Evolutionary conservation across 2,113 vertebrate genomes (phyloP), one percentile per base, ranked within the genome.

Genomic region (Neotoma lepida): DNA sequence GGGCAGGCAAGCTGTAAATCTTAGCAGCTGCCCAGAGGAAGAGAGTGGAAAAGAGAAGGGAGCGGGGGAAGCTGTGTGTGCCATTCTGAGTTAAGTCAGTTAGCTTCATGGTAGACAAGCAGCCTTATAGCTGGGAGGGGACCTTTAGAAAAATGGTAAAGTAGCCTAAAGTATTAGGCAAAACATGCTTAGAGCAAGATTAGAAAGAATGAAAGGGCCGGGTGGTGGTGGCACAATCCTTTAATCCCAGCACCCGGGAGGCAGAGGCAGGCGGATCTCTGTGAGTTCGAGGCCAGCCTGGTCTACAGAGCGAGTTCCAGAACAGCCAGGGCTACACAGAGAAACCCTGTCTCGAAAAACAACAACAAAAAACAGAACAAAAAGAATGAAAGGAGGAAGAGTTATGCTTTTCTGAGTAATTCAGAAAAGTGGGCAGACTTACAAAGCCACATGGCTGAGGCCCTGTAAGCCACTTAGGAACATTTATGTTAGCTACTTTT

Each of bases 401-500:
- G 30, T 10, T 66, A 33, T 66, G 64, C 28, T 33, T 66, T 66
- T 33, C 30, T 14, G 30, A 66, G 64, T 66, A 66, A 33, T 66
- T 66, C 30, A 5, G 28, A 33, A 66, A 66, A 66, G 13, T 33
- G 30, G 64, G 30, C 64, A 30, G 64, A 66, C 64, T 66, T 33
- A 66, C 64, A 66, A 63, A 63, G 64, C 12, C 64, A 33, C 64
- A 66, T 33, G 22, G 71, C 71, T 74, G 71, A 44, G 22, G 9
- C 41, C 22, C 71, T 74, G 22, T 26, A 12, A 14, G 71, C 9
- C 8, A 4, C 71, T 74, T 41, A 44, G 39, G 39, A 74, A 26
- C 74, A 77, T 51, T 49, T 41, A 95, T 46, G 14, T 89, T 96
- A 71, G n/a, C 35, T 14, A 9, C 35, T 90, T 95, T 94, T 51